Evolutionary conservation across 2,113 vertebrate genomes (phyloP), one percentile per base, ranked within the genome.

Genomic region (Scartelaos histophorus): DNA sequence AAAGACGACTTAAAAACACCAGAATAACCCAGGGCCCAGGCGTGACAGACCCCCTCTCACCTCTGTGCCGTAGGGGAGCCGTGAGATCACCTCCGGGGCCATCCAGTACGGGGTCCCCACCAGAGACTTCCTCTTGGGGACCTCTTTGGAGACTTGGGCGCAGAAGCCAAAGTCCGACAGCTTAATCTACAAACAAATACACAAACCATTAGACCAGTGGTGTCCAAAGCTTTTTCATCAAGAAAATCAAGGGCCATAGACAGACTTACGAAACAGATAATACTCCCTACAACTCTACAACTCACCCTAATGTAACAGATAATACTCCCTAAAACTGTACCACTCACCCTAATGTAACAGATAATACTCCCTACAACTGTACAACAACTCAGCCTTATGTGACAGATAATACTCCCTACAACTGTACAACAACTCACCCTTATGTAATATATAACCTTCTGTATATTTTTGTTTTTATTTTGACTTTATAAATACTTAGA

Each of bases 21-120:
- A 56, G 22, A 25, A 25, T 5, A 51, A 56, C 16, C 53, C 5
- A 12, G 15, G 25, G 21, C 53, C 29, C 38, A 2, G 7, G 5
- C 17, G 6, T 24, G 17, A 12, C 65, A 12, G 29, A 25, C 24
- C 22, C 51, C 47, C n/a, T 22, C 78, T 91, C 91, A 98, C 97
- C 95, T 99, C 98, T 0, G 98, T 98, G 83, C 98, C 94, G 1
- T 99, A 99, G 64, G 97, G 98, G 69, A 99, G 89, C 87, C 97
- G 95, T 10, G 98, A 99, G 80, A 99, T 99, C 89, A 98, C 98
- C 89, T 99, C 97, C 0, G 98, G 98, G 0, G 98, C 97, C 97
- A 99, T 99, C 97, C 97, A 99, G 51, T 99, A 99, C 0, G 98
- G 97, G 0, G 97, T 99, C 19, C 98, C 98, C 54, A 99, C 98